These are phyloP conservation scores for Drosophila kuntzei DNA, from an alignment of 2,888 invertebrate species.

Conservation along the genomic window DNA sequence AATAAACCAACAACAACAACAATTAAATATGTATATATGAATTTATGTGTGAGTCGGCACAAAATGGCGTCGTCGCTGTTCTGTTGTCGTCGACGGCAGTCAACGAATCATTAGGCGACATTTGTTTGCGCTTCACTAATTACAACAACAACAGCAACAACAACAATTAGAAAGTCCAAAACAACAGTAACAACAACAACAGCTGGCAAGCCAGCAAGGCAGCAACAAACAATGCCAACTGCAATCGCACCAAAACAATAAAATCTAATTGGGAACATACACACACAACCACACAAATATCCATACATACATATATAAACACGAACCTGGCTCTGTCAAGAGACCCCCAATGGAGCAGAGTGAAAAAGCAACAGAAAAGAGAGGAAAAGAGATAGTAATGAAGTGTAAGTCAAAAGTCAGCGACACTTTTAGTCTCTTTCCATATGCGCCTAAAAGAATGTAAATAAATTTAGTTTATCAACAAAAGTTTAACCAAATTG, in stretches of 20 bases:
- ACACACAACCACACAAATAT: constrained; percentile 40
- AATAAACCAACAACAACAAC: constrained; percentile 55
- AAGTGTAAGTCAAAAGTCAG: constrained; percentile 26
- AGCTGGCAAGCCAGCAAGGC: constrained; percentile 30
- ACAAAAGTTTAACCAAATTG: neutral
- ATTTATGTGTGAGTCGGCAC: constrained; percentile 57
- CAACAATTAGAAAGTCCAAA: constrained; percentile 50
- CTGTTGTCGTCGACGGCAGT: constrained; percentile 53
- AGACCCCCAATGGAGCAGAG: constrained; percentile 35
- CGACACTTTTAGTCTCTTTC: constrained; percentile 17
- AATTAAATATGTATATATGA: constrained; percentile 38
- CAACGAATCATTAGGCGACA: constrained; percentile 79
- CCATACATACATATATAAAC: constrained; percentile 40
- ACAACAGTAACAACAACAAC: constrained; percentile 41
- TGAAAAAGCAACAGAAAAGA: constrained; percentile 14
- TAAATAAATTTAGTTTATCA: neutral
- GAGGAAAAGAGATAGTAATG: constrained; percentile 14
- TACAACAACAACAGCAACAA: constrained; percentile 71
- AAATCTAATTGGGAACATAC: constrained; percentile 82
- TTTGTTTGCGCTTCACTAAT: constrained; percentile 83
- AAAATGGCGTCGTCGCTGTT: constrained; percentile 65
- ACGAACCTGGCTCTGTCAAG: constrained; percentile 20
- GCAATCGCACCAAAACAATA: constrained; percentile 80
- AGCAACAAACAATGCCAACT: constrained; percentile 63
- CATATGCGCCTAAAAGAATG: constrained; percentile 6